phyloP scores from a whole-genome alignment of 2,113 vertebrate species.

The Poeciliopsis prolifica region DNA sequence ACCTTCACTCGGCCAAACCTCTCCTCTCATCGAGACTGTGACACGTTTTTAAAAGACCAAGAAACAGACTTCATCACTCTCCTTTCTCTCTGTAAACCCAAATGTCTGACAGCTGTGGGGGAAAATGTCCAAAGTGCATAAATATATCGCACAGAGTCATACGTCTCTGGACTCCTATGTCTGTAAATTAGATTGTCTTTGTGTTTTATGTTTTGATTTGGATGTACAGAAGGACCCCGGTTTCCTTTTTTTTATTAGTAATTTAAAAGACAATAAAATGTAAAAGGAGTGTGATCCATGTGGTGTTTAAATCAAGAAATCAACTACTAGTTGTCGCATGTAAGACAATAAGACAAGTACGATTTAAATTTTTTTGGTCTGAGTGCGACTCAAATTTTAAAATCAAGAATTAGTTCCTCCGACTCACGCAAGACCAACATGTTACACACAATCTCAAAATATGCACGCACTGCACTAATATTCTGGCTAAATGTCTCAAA shows the following conservation, averaged over 20 bases:
- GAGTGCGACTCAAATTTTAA: not conserved
- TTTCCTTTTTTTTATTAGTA: slow-evolving; percentile 43
- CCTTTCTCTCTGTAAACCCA: slow-evolving; percentile 1
- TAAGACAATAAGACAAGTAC: not conserved
- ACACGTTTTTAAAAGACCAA: slow-evolving; percentile 3
- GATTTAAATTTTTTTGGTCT: not conserved
- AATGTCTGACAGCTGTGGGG: not conserved
- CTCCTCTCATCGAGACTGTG: slow-evolving; percentile 17
- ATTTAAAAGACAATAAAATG: slow-evolving; percentile 66
- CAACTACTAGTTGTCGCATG: not conserved
- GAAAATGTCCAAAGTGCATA: not conserved
- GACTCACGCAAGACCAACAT: not conserved
- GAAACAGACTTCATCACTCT: slow-evolving; percentile 32
- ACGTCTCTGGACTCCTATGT: not conserved
- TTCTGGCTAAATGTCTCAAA: not conserved
- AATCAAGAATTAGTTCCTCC: not conserved
- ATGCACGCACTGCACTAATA: not conserved
- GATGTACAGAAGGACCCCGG: slow-evolving; percentile 10
- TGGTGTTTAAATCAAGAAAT: not conserved
- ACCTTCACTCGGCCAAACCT: slow-evolving; percentile 6
- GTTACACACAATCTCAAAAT: no score
- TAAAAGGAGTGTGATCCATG: not conserved
- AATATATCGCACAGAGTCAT: not conserved
- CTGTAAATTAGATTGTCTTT: not conserved
- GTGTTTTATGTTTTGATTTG: slow-evolving; percentile 3